phyloP scores from a whole-genome alignment of 2,113 vertebrate genomes.

The Lipotes vexillifer region DNA sequence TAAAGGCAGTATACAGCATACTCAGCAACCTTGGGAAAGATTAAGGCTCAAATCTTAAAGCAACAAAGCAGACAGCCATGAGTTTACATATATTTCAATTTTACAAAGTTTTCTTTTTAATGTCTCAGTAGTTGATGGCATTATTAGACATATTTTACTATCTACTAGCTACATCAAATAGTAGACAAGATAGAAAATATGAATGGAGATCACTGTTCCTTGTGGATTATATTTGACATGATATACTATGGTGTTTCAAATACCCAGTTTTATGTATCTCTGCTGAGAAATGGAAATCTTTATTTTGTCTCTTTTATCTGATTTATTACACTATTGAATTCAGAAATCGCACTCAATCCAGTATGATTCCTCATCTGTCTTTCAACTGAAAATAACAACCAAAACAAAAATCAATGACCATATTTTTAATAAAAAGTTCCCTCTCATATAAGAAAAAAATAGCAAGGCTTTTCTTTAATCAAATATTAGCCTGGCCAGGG shows the following conservation, averaged over 20 bases:
- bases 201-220: slow-evolving; percentile 46
- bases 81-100: not conserved
- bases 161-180: not conserved
- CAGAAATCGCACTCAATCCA: slow-evolving; percentile 45
- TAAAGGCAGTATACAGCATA: not conserved
- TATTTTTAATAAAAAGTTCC: not conserved
- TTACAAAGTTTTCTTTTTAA: slow-evolving; percentile 28
- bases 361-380: slow-evolving; percentile 2
- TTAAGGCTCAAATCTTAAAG: slow-evolving; percentile 12
- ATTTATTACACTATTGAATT: slow-evolving; percentile 46
- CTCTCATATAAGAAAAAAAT: not conserved
- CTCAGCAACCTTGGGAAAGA: slow-evolving; percentile 35
- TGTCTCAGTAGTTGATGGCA: not conserved
- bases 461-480: not conserved
- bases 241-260: slow-evolving; percentile 17
- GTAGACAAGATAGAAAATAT: not conserved
- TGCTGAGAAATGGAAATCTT: slow-evolving; percentile 61
- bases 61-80: not conserved
- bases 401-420: not conserved
- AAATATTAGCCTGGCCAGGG: not conserved
- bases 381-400: not conserved
- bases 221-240: not conserved
- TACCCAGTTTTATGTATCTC: slow-evolving; percentile 21
- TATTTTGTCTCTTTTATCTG: slow-evolving; percentile 60
- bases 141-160: not conserved